Evolutionary conservation across 2,797 vertebrate species (phyloP), one percentile per base, ranked within the genome.

Genomic region (Spinibarbus caldwelli): DNA sequence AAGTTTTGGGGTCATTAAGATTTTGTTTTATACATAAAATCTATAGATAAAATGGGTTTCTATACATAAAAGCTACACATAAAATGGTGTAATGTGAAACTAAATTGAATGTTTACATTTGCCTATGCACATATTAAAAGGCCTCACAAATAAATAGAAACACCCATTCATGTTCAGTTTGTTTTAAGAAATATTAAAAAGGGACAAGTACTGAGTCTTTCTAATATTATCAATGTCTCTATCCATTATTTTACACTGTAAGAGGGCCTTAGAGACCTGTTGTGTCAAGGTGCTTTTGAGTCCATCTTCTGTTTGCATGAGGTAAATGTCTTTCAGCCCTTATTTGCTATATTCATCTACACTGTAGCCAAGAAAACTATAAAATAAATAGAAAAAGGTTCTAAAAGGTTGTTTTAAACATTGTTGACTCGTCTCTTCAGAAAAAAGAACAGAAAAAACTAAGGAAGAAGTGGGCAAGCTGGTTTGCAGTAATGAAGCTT

Each of bases 301-400:
- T 84, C 95, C 1, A 89, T 80, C 1, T 99, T 98, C 87, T 96
- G 97, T 62, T 94, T 98, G 68, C 98, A 99, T 26, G 91, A 96
- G 94, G 97, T 99, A 88, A 93, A 88, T 31, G 26, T 15, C 26
- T 64, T 29, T 17, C 17, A 45, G 21, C 26, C 45, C 64, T 83
- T 45, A 23, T 66, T 66, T 26, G 4, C 71, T 77, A 12, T 15
- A 49, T 81, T 71, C 6, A 36, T 73, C 8, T 62, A n/a, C 1
- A 12, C 4, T n/a, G 9, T 62, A 15, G 26, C 19, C 21, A 41
- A 26, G 5, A 4, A 66, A 38, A 76, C 23, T 9, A 41, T 31
- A 10, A n/a, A 45, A 75, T 34, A 73, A 64, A 12, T 0, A 54
- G n/a, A n/a, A n/a, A n/a, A n/a, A n/a, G n/a, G n/a, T 82, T 11